Evolutionary conservation across 2,888 invertebrate genomes (phyloP), one percentile per base, ranked within the genome.

Genomic region (Ctenicera cuprea): DNA sequence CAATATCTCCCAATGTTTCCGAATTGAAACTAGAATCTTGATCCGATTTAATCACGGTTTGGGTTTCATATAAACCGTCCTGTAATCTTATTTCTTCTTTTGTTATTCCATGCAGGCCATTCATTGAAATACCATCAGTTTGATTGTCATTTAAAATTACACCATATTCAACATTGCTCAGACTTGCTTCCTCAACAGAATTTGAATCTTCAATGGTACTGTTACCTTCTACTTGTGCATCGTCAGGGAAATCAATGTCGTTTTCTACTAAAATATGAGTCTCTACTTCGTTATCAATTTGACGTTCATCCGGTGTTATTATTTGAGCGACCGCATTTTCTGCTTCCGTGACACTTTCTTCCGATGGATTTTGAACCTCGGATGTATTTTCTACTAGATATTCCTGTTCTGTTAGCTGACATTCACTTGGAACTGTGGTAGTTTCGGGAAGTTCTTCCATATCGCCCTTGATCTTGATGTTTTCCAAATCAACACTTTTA

Each of bases 61-160:
- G 30, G 2, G 52, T 20, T n/a, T 30, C 33, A 14, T 45, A 45
- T 8, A 33, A n/a, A n/a, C 3, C 33, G 5, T 5, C 26, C 5
- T 26, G 3, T 5, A 26, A 26, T 5, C n/a, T n/a, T 9, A 52
- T n/a, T 9, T n/a, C 14, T 11, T 54, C 37, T 57, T 57, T 52
- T n/a, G 22, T 26, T 52, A 52, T 26, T 12, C 22, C 12, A 26
- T 16, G 30, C 14, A 54, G 3, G 1, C 54, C 57, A 14, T 57
- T 57, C 16, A 57, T 16, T 26, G 54, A 30, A 57, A 57, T 16
- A 26, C 11, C 22, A 22, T 52, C 26, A 2, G n/a, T 11, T 26
- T 52, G 22, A 52, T 12, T 52, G 16, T 45, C 43, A 14, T 45
- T 14, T 52, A 52, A n/a, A 22, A 52, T 22, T 1, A 52, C 52